These are phyloP conservation scores for Harpalus rufipes DNA, from an alignment of 2,888 invertebrate species.

Conservation along the genomic window DNA sequence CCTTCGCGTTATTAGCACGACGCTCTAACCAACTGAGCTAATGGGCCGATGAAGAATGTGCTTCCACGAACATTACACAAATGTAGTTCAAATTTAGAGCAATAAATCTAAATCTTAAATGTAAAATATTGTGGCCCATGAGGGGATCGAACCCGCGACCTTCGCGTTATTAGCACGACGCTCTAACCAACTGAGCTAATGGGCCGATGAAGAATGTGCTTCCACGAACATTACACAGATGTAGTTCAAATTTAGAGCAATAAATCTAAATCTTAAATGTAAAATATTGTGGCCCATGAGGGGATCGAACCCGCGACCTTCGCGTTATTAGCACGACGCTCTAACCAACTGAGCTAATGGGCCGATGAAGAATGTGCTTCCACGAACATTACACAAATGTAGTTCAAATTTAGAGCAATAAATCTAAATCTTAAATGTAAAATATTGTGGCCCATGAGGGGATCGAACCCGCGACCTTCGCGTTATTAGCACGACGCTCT, in stretches of 20 bases:
- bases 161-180: constrained; percentile 89
- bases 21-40: constrained; percentile 89
- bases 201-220: no score
- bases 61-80: no score
- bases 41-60: no score
- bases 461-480: constrained; percentile 88
- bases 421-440: no score
- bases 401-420: no score
- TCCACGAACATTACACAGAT: no score
- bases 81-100: no score
- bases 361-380: constrained; percentile 75
- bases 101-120: not conserved
- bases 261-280: not conserved
- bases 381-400: not conserved
- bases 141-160: constrained; percentile 88
- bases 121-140: constrained; percentile 80
- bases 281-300: constrained; percentile 81
- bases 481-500: constrained; percentile 89
- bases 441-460: constrained; percentile 82
- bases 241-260: no score
- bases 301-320: constrained; percentile 88
- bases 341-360: constrained; percentile 88
- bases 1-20: constrained; percentile 89
- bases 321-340: constrained; percentile 89
- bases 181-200: constrained; percentile 89